Base-by-base conservation (phyloP, 2,797 vertebrate genomes). In the Erpetoichthys calabaricus region DNA sequence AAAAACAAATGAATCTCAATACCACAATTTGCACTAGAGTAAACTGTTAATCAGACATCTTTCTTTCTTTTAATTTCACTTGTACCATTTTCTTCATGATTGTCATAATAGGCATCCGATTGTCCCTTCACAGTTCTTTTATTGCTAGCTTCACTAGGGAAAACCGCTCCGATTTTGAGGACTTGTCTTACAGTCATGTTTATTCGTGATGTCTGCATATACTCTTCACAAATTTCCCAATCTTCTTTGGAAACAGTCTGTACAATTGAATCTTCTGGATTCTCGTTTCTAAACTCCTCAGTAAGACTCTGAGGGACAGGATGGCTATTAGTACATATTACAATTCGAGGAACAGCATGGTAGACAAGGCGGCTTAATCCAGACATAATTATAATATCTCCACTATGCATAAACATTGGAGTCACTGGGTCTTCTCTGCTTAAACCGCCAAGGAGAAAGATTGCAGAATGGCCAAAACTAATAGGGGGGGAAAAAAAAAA, bases 361-460 rank as follows among this genome's bases (percentile, higher is more conserved):
- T 96, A 92, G 8, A 91, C 73, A 7, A 97, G 83, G 42, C 94
- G 91, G 66, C 93, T 97, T 67, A 77, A 77, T 44, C 94, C 94
- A 0, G 94, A 95, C 95, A 99, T 94, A 56, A 98, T 76, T 91
- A 99, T 97, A 67, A 98, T 72, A 56, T 98, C 94, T 1, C 95
- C 95, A 0, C 92, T 97, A 78, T 92, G 91, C 87, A 92, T 89
- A 65, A 87, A 89, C 91, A 97, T 89, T 4, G 93, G 88, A 0
- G 85, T 90, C 3, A 91, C 90, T 1, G 75, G 66, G 56, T 91
- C 89, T 43, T 90, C 87, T 54, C 90, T 83, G 71, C 70, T 77
- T 61, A 73, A 60, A 43, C 95, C 93, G 0, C 95, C 94, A 45
- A 98, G 81, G 45, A 98, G 80, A 72, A 97, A 99, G 70, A 99